phyloP scores from a whole-genome alignment of 2,797 vertebrate genomes.

The Eulemur rubriventer region DNA sequence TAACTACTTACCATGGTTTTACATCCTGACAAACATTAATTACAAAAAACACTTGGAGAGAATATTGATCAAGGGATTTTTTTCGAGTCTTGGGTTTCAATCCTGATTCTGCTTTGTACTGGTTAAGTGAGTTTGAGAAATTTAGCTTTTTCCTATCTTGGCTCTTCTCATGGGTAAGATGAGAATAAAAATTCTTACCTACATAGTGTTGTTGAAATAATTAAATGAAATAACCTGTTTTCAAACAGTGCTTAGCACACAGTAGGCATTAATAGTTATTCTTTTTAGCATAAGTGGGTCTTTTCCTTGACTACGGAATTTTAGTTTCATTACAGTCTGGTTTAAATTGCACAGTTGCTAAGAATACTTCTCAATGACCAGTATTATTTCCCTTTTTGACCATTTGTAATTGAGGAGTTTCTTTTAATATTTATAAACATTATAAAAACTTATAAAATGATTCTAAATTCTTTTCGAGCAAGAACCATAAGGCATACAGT shows the following conservation, averaged over 20 bases:
- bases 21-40: not conserved
- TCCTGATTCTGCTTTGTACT: not conserved
- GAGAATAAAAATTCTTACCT: not conserved
- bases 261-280: not conserved
- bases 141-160: not conserved
- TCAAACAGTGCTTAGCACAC: not conserved
- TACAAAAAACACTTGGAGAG: not conserved
- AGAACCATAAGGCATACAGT: not conserved
- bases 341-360: not conserved
- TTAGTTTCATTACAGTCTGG: not conserved
- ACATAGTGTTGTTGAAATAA: not conserved
- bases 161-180: not conserved
- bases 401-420: not conserved
- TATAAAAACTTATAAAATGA: not conserved
- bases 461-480: not conserved
- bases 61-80: not conserved
- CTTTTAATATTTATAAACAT: not conserved
- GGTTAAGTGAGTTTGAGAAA: not conserved
- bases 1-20: not conserved
- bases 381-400: not conserved
- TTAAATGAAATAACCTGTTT: not conserved
- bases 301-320: not conserved
- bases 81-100: not conserved
- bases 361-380: conserved; percentile 1
- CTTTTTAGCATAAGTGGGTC: not conserved